phyloP scores from a whole-genome alignment of 1,140 invertebrate species.

The Cotesia typhae region DNA sequence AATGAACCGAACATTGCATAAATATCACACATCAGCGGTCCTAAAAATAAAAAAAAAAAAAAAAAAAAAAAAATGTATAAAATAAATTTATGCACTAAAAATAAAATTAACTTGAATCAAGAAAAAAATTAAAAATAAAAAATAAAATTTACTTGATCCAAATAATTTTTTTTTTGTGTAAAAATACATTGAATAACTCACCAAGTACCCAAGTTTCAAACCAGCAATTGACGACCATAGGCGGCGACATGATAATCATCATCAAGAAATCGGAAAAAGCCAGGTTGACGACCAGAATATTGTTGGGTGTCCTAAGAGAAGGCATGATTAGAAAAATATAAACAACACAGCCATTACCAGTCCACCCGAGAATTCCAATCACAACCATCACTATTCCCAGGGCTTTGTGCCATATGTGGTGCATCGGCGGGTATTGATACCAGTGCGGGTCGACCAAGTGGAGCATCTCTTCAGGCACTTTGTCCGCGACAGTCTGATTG shows the following conservation, averaged over 20 bases:
- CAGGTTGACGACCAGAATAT: constrained; percentile 85
- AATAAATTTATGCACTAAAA: neutral
- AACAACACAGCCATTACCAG: constrained; percentile 87
- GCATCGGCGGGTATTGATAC: constrained; percentile 80
- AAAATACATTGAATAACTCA: constrained; percentile 48
- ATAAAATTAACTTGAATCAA: neutral
- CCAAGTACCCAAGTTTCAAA: constrained; percentile 87
- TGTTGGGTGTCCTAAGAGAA: constrained; percentile 81
- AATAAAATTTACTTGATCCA: too few relatives aligned
- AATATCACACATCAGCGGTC: constrained; percentile 82
- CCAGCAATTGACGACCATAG: constrained; percentile 88
- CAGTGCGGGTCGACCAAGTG: constrained; percentile 77
- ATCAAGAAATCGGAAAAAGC: constrained; percentile 89
- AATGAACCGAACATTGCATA: constrained; percentile 82
- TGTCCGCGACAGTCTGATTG: constrained; percentile 80
- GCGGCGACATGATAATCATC: constrained; percentile 84
- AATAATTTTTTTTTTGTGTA: too few relatives aligned
- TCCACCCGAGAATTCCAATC: constrained; percentile 74
- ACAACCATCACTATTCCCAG: constrained; percentile 79
- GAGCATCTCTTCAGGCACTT: constrained; percentile 76
- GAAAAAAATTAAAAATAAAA: too few relatives aligned
- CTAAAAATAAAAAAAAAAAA: constrained; percentile 48
- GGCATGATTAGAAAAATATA: constrained; percentile 85
- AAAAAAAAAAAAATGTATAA: constrained; percentile 33
- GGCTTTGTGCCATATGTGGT: constrained; percentile 81